Evolutionary conservation across 2,888 invertebrate genomes (phyloP), one percentile per base, ranked within the genome.

Genomic region (Drosophila lutescens): DNA sequence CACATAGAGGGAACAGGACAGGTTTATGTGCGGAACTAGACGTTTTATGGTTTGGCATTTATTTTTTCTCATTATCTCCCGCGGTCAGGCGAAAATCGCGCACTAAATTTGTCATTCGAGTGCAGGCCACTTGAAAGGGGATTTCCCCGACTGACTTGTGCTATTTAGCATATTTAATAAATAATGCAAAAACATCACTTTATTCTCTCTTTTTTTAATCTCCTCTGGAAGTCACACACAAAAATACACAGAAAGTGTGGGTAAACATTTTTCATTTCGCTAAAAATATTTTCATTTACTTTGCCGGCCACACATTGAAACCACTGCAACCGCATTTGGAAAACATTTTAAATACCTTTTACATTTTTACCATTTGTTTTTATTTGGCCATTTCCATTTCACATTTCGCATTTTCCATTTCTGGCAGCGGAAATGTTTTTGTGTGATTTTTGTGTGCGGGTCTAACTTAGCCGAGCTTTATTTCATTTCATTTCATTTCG

Each of bases 301-400:
- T 83, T 84, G 74, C 57, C 69, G 46, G 46, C 54, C 66, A 17
- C 63, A 55, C 54, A 54, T 72, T 82, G 77, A 62, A 73, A 85
- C 85, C 86, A 74, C 84, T 78, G 71, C 71, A 74, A 86, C 85
- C 85, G 63, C 85, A 86, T 78, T 86, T 71, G 65, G 78, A 78
- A 86, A 86, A 86, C 80, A 86, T 86, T 86, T 86, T 76, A 86
- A 86, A 86, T 86, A 85, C 86, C 80, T 86, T 84, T 85, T 79
- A 75, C 76, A 79, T 85, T 85, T 85, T 76, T 70, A 71, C 51
- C 74, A 84, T 84, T 79, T 80, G 78, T 82, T 83, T 79, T 76
- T 67, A 79, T 82, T 80, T 79, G 80, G 38, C 58, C 58, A 46
- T 56, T 56, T 15, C 30, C 56, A 46, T 55, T 55, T n/a, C 13